Evolutionary conservation across 2,113 vertebrate genomes (phyloP), one percentile per base, ranked within the genome.

Genomic region (Aegotheles bennettii): DNA sequence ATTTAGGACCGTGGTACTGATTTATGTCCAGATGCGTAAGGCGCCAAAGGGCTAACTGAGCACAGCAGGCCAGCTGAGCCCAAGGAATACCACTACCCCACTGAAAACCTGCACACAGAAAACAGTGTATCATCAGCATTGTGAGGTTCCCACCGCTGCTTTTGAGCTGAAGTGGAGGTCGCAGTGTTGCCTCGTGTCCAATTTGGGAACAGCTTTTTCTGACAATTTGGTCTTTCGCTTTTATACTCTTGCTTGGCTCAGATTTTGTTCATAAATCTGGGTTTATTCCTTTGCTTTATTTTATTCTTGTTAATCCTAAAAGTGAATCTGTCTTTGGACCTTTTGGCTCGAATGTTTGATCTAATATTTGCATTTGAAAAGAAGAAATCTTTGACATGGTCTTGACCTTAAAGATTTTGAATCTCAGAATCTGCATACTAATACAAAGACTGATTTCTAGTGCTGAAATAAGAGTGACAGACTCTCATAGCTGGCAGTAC

Each of bases 391-490:
- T 95, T 87, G 91, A 87, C 95, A 84, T 38, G 42, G 77, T 94
- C 95, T 94, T 97, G 94, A 97, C 94, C 96, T 97, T 95, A 96
- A 96, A 81, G 82, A 95, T 94, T 97, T 95, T 95, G 89, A 94
- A 97, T 92, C 91, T 97, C 74, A 75, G 12, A 84, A 94, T 95
- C 88, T 97, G 79, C 89, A 89, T 95, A 61, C 31, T 95, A 89
- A 95, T 94, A 91, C 90, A 93, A 94, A 78, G 79, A 47, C 24
- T 61, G 29, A 86, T 93, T 90, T 83, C 63, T 86, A 5, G 67
- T 85, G 75, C 90, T 95, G 85, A 95, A 91, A 60, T 95, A 94
- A 83, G 47, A 79, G 47, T 42, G 13, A 29, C 9, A 36, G 36
- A 69, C 38, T 87, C 79, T 95, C 80, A 35, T 47, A 93, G 60